Percentiles rank a stretch among this genome's conserved stretches.
These are phyloP conservation scores for Ctena decussata DNA, from an alignment of 2,888 invertebrate genomes.

Conservation along the genomic window DNA sequence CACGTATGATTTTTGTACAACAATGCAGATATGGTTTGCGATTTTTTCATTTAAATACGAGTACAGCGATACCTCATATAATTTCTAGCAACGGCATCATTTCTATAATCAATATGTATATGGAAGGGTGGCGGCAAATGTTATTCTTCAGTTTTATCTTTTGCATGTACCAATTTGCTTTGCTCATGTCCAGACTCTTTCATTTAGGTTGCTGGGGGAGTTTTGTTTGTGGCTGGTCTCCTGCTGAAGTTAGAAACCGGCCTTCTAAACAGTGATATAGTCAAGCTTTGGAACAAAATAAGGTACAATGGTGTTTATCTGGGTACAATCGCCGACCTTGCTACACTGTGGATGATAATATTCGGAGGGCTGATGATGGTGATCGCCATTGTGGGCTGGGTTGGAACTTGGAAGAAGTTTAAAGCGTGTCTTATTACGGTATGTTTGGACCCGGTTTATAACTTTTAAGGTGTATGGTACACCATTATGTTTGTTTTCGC, in stretches of 20 bases:
- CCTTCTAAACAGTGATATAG: slow-evolving; percentile 23
- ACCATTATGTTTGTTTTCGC: too few relatives aligned
- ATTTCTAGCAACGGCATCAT: too few relatives aligned
- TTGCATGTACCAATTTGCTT: background rate
- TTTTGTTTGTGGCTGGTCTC: slow-evolving; percentile 28
- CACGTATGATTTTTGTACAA: too few relatives aligned
- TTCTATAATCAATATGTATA: too few relatives aligned
- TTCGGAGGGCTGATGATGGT: slow-evolving; percentile 48
- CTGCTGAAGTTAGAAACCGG: slow-evolving; percentile 39
- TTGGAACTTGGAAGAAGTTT: slow-evolving; percentile 52
- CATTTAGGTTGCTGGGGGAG: slow-evolving; percentile 32
- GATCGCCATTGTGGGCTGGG: slow-evolving; percentile 50
- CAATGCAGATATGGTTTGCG: too few relatives aligned
- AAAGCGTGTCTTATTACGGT: slow-evolving; percentile 49
- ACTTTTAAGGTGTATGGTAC: too few relatives aligned
- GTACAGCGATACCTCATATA: too few relatives aligned
- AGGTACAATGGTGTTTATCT: slow-evolving; percentile 38
- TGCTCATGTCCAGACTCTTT: background rate
- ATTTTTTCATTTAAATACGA: too few relatives aligned
- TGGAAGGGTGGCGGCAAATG: background rate
- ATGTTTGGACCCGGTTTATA: slow-evolving; percentile 11
- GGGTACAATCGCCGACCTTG: slow-evolving; percentile 34
- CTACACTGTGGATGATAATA: slow-evolving; percentile 50
- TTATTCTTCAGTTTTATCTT: background rate
- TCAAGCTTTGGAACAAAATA: slow-evolving; percentile 34